These are phyloP conservation scores for Osmoderma eremita DNA, from an alignment of 2,888 invertebrate species.

Conservation along the genomic window DNA sequence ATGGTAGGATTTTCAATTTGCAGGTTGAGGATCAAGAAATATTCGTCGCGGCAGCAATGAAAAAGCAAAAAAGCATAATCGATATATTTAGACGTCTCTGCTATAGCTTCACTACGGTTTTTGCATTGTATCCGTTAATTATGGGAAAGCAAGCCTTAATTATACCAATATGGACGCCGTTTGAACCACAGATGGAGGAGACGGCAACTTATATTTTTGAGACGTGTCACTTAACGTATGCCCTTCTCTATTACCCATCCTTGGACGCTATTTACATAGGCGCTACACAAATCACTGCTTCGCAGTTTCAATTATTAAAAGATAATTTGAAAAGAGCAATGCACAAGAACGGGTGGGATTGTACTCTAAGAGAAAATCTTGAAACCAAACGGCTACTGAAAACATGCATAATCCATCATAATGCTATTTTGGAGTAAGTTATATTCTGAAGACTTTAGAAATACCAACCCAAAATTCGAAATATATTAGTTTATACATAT, in stretches of 20 bases:
- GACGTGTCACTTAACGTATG: neutral
- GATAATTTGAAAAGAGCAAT: neutral
- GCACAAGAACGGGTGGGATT: neutral
- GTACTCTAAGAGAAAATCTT: neutral
- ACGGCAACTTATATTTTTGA: neutral
- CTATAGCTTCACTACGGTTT: neutral
- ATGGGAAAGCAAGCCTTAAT: neutral
- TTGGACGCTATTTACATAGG: neutral
- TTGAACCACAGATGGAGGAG: neutral
- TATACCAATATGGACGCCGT: neutral
- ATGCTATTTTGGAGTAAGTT: conserved; percentile 5
- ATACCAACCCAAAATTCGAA: neutral
- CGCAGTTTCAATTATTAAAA: neutral
- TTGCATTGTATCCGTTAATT: neutral
- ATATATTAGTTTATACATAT: neutral
- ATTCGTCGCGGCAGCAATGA: neutral
- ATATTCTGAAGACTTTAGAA: too few species aligned
- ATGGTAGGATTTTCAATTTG: neutral
- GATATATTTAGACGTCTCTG: neutral
- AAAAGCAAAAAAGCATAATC: neutral
- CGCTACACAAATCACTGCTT: neutral
- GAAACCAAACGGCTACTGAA: neutral
- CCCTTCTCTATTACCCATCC: neutral
- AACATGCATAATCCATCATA: neutral
- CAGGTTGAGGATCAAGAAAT: neutral